Base-by-base conservation (phyloP, 2,113 vertebrate genomes). In the Aphyosemion australe region DNA sequence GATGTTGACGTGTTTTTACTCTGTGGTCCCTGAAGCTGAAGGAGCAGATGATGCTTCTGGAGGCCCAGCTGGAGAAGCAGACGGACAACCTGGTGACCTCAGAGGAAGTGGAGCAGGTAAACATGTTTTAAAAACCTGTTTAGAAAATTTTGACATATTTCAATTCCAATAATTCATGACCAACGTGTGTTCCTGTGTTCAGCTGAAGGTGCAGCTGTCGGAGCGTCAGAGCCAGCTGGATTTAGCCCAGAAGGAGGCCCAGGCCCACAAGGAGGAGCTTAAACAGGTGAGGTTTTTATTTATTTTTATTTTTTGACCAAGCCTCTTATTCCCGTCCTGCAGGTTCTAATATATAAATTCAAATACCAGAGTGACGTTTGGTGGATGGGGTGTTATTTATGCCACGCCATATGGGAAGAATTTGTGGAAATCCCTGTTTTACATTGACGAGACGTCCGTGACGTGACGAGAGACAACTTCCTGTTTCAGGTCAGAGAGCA, bases 31-130 rank as follows among this genome's bases (percentile, higher is more conserved):
- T 84, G 45, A 73, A 97, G 97, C 47, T 96, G 60, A 94, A 93
- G 84, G 94, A 94, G 58, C 94, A 96, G 78, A 89, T 93, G 20
- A 92, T 93, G 67, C 88, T 95, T 19, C 80, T 98, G 83, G 96
- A 98, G 82, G 93, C 88, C 0, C 95, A 97, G 82, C 84, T 98
- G 82, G 94, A 98, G 91, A 94, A 93, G 87, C 95, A 97, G 84
- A 82, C 93, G 0, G 93, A 96, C 67, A 90, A 88, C 78, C 94
- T 93, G 67, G 92, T 67, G 55, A 92, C 92, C 3, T 90, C 92
- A 32, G 92, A 94, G 80, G 95, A 96, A 80, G 86, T 94, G 47
- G 92, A 91, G 41, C 91, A 86, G 4, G 95, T 97, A 88, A 87
- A 58, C 2, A 7, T 51, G 13, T 26, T 26, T 5, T n/a, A n/a